Conservation (phyloP, 2,113 vertebrate species). For the Heterochromis multidens region DNA sequence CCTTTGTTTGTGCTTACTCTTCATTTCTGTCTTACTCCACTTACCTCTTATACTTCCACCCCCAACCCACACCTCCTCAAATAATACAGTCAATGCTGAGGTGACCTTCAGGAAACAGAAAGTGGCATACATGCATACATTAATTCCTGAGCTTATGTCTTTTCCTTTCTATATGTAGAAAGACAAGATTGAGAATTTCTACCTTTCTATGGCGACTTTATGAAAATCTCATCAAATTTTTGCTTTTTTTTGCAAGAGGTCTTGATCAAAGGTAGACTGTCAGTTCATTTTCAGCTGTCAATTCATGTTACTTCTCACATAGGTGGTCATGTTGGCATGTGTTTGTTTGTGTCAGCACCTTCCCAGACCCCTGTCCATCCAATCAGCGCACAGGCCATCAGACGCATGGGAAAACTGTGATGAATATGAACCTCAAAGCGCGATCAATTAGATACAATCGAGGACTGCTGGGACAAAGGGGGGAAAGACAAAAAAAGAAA, state of each 20-base stretch:
- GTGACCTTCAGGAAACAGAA: slow-evolving; percentile 51
- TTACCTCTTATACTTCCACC: not conserved
- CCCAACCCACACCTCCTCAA: slow-evolving; percentile 16
- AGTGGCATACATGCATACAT: not conserved
- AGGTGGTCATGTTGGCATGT: slow-evolving; percentile 19
- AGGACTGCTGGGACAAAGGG: slow-evolving; percentile 41
- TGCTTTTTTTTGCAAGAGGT: not conserved
- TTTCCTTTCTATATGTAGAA: not conserved
- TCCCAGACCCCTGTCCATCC: slow-evolving; percentile 38
- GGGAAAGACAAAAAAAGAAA: slow-evolving; percentile 47
- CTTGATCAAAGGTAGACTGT: not conserved
- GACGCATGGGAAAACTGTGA: slow-evolving; percentile 57
- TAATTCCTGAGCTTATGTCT: not conserved
- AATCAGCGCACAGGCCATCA: slow-evolving; percentile 43
- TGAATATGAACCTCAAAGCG: slow-evolving; percentile 56
- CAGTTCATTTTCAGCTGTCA: slow-evolving; percentile 11
- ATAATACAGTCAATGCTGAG: not conserved
- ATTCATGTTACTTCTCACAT: slow-evolving; percentile 3
- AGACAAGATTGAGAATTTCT: not conserved
- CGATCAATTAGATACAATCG: slow-evolving; percentile 69
- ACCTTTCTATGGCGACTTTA: not conserved
- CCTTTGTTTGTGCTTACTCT: slow-evolving; percentile 54
- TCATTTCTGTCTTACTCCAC: slow-evolving; percentile 34
- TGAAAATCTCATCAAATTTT: not conserved
- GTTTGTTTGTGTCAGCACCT: slow-evolving; percentile 45